Evolutionary conservation across 1,140 invertebrate species (phyloP), one percentile per base, ranked within the genome.

Genomic region (Dendrolimus punctatus): DNA sequence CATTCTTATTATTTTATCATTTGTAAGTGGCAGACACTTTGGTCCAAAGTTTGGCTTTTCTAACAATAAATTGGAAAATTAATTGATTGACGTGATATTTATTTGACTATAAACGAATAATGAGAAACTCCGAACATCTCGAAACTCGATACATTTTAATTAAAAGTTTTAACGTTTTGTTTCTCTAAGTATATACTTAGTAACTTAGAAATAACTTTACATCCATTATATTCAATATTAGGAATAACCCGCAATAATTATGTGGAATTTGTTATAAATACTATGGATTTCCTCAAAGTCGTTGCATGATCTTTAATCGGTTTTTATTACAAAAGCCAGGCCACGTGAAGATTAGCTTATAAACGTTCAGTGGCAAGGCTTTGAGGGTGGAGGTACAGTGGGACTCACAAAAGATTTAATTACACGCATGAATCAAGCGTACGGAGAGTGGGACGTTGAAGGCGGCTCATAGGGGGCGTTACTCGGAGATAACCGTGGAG

Each of bases 391-490:
- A 61, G 68, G 57, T 70, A 66, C 61, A 57, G 66, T 59, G 60
- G 66, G 59, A 59, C 77, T 72, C 68, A 85, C 82, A 83, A 85
- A 85, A 83, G 82, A 85, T 81, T 81, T 82, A 85, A 85, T 85
- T 85, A 82, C 70, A 85, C 82, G 80, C 80, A 83, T 83, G 82
- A 81, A 85, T 85, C 79, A 84, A 83, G 72, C 73, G 64, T 68
- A 65, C 64, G 66, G 69, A 54, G 62, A 51, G 61, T 55, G 68
- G 56, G 49, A 53, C 53, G 57, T 46, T 55, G 53, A 39, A 41
- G 42, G 46, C 41, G 56, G 6, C 38, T 50, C 50, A 39, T 58
- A 55, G 52, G 68, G 70, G 70, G 60, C 59, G 55, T 58, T 55
- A 58, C 64, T 63, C 58, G 55, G 60, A 62, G 71, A 76, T 77